Percentiles rank a stretch among this genome's conserved stretches.
phyloP scores from a whole-genome alignment of 2,113 vertebrate species.

The Eolophus roseicapilla region DNA sequence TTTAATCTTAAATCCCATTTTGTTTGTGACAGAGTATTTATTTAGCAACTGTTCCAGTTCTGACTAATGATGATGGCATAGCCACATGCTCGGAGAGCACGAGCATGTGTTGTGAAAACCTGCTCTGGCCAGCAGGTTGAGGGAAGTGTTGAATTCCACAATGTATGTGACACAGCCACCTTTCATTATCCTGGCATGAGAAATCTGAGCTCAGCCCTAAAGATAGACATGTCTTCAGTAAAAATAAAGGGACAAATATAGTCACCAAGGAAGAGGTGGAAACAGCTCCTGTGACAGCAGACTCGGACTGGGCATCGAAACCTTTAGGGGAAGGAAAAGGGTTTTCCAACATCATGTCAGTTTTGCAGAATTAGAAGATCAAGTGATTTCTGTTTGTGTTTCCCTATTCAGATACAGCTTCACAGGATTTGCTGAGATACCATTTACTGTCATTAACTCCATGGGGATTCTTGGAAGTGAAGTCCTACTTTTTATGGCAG shows the following conservation, averaged over 20 bases:
- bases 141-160: slow-evolving; percentile 20
- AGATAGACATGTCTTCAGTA: slow-evolving; percentile 33
- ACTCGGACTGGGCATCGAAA: background rate
- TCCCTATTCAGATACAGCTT: background rate
- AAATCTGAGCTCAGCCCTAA: slow-evolving; percentile 40
- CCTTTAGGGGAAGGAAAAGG: background rate
- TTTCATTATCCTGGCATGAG: slow-evolving; percentile 44
- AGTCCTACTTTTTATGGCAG: background rate
- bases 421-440: background rate
- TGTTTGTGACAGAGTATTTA: slow-evolving; percentile 18
- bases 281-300: slow-evolving; percentile 11
- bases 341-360: background rate
- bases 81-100: background rate
- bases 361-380: background rate
- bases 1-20: slow-evolving; percentile 29
- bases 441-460: background rate
- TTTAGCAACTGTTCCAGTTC: slow-evolving; percentile 13
- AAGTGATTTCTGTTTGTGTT: background rate
- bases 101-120: slow-evolving; percentile 14
- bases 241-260: slow-evolving; percentile 50
- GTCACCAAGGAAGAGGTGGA: background rate
- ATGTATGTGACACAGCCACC: slow-evolving; percentile 21
- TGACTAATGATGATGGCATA: slow-evolving; percentile 24
- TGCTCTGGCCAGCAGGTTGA: slow-evolving; percentile 13
- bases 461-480: background rate